phyloP scores from a whole-genome alignment of 2,113 vertebrate species.

The Psittacula cyanocephala region DNA sequence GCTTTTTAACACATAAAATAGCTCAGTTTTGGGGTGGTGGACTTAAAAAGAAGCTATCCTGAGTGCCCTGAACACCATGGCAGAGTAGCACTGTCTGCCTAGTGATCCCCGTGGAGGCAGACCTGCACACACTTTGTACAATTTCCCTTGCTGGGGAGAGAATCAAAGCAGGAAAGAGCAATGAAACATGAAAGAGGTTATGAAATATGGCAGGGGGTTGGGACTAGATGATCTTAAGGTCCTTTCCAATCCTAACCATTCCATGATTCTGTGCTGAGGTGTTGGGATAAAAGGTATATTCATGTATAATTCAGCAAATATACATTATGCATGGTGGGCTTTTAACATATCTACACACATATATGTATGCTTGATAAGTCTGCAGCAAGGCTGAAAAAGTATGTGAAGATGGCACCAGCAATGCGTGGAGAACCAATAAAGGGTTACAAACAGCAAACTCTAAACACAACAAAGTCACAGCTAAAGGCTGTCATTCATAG shows the following conservation, averaged over 20 bases:
- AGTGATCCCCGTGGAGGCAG: background rate
- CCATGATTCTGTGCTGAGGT: background rate
- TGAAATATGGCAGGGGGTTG: background rate
- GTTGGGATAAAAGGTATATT: background rate
- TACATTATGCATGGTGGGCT: background rate
- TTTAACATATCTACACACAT: accelerated
- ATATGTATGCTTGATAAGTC: background rate
- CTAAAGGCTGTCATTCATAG: background rate
- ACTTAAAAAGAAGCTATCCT: background rate
- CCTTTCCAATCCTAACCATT: background rate
- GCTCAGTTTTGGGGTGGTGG: background rate
- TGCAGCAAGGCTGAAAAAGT: background rate
- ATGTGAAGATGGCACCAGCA: background rate
- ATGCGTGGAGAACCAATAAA: background rate
- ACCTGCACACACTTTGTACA: background rate
- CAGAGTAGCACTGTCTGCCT: background rate
- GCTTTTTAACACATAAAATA: background rate
- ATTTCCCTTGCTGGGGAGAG: background rate
- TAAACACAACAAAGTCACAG: background rate
- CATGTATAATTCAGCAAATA: accelerated
- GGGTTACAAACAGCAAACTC: background rate
- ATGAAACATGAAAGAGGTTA: background rate
- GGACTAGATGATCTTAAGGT: background rate
- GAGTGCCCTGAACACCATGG: background rate
- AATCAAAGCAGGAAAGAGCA: background rate